phyloP scores from a whole-genome alignment of 1,140 invertebrate genomes.

The Anoplolepis gracilipes region DNA sequence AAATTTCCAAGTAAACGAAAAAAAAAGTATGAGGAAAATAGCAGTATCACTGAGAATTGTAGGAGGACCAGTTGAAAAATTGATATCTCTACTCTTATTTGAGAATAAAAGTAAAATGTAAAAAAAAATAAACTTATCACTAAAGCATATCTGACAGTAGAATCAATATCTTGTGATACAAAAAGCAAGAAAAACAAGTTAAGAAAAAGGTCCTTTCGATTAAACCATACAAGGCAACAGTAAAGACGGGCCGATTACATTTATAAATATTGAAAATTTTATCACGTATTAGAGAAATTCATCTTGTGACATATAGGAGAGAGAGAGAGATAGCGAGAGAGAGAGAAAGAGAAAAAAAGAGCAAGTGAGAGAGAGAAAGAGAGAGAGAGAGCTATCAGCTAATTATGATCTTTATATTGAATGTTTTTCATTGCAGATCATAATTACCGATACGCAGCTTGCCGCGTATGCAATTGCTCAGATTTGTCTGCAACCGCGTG shows the following conservation, averaged over 20 bases:
- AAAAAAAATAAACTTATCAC: neutral
- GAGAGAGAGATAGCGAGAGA: neutral
- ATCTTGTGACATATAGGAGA: neutral
- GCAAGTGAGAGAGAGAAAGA: neutral
- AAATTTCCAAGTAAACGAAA: neutral
- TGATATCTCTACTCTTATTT: no score
- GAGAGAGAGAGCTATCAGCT: neutral
- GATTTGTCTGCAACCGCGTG: slow-evolving; percentile 63
- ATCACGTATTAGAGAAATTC: neutral
- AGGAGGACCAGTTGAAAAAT: no score
- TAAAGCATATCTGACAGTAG: neutral
- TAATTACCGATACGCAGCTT: slow-evolving; percentile 72
- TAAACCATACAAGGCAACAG: slow-evolving; percentile 37
- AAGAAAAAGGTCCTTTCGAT: neutral
- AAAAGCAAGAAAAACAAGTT: neutral
- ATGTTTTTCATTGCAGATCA: slow-evolving; percentile 73
- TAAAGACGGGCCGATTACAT: slow-evolving; percentile 9
- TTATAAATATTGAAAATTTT: slow-evolving; percentile 14
- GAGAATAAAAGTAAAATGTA: no score
- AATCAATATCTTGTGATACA: no score
- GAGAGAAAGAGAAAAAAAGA: neutral
- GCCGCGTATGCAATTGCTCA: slow-evolving; percentile 69
- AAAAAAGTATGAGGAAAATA: neutral
- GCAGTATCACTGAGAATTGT: neutral
- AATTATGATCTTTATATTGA: slow-evolving; percentile 65